These are phyloP conservation scores for Oriolus oriolus DNA, from an alignment of 2,113 vertebrate genomes.

Conservation along the genomic window DNA sequence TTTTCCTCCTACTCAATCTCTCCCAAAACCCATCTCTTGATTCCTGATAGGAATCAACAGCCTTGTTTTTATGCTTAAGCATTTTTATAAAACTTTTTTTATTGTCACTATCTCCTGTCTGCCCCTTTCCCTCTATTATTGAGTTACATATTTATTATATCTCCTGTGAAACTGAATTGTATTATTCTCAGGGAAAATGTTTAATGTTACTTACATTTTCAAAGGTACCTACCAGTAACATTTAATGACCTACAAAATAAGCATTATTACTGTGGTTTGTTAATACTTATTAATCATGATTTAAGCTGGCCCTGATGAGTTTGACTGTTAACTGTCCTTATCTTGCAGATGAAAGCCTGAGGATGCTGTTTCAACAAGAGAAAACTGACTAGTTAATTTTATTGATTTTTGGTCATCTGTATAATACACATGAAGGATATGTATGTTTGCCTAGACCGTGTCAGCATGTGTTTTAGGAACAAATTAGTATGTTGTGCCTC, in stretches of 20 bases:
- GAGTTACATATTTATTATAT: background rate
- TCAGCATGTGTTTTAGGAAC: background rate
- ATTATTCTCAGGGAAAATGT: background rate
- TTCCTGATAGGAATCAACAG: background rate
- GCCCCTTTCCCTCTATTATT: background rate
- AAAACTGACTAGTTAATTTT: background rate
- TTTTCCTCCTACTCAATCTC: constrained; percentile 3
- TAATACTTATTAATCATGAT: background rate
- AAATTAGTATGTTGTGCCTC: background rate
- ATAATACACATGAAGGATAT: background rate
- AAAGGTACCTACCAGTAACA: background rate
- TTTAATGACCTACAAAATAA: constrained; percentile 7
- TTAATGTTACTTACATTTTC: background rate
- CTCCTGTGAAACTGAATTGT: background rate
- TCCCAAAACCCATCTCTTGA: constrained; percentile 12
- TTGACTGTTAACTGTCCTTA: background rate
- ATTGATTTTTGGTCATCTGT: background rate
- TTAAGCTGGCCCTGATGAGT: background rate
- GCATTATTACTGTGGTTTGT: background rate
- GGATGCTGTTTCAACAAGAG: background rate
- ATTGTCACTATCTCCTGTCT: background rate
- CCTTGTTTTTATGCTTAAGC: constrained; percentile 16
- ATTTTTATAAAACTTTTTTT: constrained; percentile 33
- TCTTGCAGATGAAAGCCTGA: background rate
- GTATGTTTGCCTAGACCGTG: background rate